Evolutionary conservation across 2,113 vertebrate species (phyloP).

Genomic region (Corythoichthys intestinalis): DNA sequence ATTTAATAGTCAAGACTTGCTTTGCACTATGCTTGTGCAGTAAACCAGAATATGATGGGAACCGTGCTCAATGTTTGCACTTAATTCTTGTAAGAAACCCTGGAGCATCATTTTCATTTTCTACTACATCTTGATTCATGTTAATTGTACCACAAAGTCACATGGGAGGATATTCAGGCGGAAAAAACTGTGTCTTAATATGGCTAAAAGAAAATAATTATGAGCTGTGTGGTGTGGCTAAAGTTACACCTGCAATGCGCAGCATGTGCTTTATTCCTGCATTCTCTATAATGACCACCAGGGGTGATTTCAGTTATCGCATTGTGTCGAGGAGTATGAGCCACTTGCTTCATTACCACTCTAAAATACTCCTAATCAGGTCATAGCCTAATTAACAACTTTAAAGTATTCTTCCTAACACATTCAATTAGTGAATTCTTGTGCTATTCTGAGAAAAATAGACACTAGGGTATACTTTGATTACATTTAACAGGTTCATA

Average conservation of each 20-base stretch:
- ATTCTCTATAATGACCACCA: conserved; percentile 7
- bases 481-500: conserved; percentile 2
- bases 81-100: conserved; percentile 28
- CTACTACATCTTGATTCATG: conserved; percentile 28
- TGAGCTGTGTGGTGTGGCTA: not conserved
- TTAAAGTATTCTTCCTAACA: conserved; percentile 2
- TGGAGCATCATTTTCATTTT: conserved; percentile 33
- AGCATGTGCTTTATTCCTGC: not conserved
- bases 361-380: conserved; percentile 7
- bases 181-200: conserved; percentile 29
- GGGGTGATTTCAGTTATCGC: conserved; percentile 1
- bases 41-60: conserved; percentile 31
- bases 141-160: conserved; percentile 20
- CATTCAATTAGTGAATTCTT: conserved; percentile 1
- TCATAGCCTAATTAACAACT: conserved; percentile 3
- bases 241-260: not conserved
- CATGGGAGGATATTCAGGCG: conserved; percentile 11
- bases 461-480: not conserved
- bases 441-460: conserved; percentile 2
- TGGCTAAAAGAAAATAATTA: conserved; percentile 13
- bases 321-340: conserved; percentile 1
- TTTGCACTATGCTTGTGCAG: conserved; percentile 29
- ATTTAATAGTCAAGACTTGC: conserved; percentile 58
- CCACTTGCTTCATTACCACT: conserved; percentile 7
- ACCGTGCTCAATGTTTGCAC: conserved; percentile 28